A percentile compares a stretch with the other conserved stretches of the same genome.
These are phyloP conservation scores for Hirtodrosophila confusa DNA, from an alignment of 2,888 invertebrate species.

Conservation along the genomic window DNA sequence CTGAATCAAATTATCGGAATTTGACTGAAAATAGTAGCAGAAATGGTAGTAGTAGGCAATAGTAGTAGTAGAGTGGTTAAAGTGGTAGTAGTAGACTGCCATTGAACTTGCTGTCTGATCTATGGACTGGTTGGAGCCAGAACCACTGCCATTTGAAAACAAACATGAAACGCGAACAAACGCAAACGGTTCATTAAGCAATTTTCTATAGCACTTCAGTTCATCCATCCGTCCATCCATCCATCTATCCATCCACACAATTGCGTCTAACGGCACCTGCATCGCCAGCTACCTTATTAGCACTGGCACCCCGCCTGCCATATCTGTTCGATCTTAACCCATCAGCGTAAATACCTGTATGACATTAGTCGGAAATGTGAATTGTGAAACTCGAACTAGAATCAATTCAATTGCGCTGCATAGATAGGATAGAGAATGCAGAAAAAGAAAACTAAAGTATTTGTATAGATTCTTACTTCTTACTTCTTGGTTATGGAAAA, in stretches of 20 bases:
- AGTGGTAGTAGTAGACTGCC: slow-evolving; percentile 30
- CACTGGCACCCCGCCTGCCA: slow-evolving; percentile 25
- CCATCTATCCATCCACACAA: slow-evolving; percentile 17
- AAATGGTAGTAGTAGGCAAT: slow-evolving; percentile 3
- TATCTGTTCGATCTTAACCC: slow-evolving; percentile 19
- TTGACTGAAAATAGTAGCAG: neutral
- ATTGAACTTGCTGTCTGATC: slow-evolving; percentile 63
- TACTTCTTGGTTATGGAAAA: no score
- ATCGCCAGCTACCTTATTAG: slow-evolving; percentile 55
- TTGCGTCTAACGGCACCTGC: slow-evolving; percentile 64
- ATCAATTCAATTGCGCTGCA: slow-evolving; percentile 5
- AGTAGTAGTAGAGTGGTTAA: slow-evolving; percentile 2
- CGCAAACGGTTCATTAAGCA: slow-evolving; percentile 70
- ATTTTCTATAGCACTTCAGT: slow-evolving; percentile 67
- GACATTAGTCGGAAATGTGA: slow-evolving; percentile 10
- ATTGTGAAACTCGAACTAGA: neutral
- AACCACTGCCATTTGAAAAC: slow-evolving; percentile 64
- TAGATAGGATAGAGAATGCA: neutral
- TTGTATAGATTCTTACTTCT: no score
- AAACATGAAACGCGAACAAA: slow-evolving; percentile 47
- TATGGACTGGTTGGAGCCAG: slow-evolving; percentile 46
- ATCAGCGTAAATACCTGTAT: slow-evolving; percentile 14
- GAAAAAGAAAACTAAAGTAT: no score
- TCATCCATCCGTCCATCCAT: slow-evolving; percentile 4
- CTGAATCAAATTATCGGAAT: slow-evolving; percentile 1